Percentiles rank a stretch among this genome's conserved stretches.
Evolutionary conservation across 2,113 vertebrate genomes (phyloP).

Genomic region (Erythrolamprus reginae): DNA sequence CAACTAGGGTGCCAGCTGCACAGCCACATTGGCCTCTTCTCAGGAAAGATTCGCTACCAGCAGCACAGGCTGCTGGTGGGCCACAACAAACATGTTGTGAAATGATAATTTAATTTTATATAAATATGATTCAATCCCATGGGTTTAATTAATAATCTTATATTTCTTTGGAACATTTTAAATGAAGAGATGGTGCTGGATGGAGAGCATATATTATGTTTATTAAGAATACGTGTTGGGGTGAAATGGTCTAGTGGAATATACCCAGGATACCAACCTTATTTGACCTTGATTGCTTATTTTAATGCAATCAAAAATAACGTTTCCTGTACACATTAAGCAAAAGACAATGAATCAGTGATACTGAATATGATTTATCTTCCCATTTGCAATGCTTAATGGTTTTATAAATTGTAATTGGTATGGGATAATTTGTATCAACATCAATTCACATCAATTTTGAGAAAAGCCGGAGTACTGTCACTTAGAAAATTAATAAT

Average conservation of each 20-base stretch:
- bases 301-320: slow-evolving; percentile 14
- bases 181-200: not conserved
- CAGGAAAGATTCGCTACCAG: no score
- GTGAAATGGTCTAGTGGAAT: not conserved
- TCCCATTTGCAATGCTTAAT: slow-evolving; percentile 43
- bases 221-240: not conserved
- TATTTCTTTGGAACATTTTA: not conserved
- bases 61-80: no score
- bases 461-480: slow-evolving; percentile 37
- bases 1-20: no score
- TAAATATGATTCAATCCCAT: not conserved
- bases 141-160: not conserved
- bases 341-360: slow-evolving; percentile 23
- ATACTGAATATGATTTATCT: slow-evolving; percentile 55
- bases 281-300: no score
- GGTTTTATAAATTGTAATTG: slow-evolving; percentile 61
- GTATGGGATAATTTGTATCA: slow-evolving; percentile 59
- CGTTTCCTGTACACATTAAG: slow-evolving; percentile 22
- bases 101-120: not conserved
- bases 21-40: no score
- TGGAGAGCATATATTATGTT: not conserved
- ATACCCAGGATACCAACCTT: not conserved
- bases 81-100: no score
- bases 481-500: slow-evolving; percentile 58
- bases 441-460: slow-evolving; percentile 60